Conservation (phyloP, 2,888 invertebrate genomes). For the Dascillus cervinus region DNA sequence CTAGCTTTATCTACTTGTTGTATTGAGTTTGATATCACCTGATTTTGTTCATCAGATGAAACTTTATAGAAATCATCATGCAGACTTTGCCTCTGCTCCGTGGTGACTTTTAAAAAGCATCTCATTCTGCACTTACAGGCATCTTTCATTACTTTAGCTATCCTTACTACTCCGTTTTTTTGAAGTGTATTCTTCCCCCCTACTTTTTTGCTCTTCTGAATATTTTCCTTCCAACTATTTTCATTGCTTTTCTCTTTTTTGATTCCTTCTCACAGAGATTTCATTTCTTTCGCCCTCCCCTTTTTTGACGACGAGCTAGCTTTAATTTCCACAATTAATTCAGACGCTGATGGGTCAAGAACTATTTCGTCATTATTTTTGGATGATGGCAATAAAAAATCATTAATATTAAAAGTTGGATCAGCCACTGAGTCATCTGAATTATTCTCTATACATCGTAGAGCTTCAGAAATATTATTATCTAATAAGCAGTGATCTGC, state of each 20-base stretch:
- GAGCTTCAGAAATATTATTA: no score
- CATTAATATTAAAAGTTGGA: no score
- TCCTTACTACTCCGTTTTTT: not conserved
- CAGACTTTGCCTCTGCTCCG: not conserved
- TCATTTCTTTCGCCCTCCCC: slow-evolving; percentile 2
- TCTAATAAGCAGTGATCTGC: no score
- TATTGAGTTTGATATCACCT: no score
- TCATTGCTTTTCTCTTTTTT: slow-evolving; percentile 2
- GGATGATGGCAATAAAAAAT: no score
- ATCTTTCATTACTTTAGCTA: slow-evolving; percentile 2
- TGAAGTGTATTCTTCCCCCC: not conserved
- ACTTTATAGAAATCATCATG: slow-evolving; percentile 1
- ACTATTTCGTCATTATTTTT: no score
- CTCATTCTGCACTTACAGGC: slow-evolving; percentile 2
- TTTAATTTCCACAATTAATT: no score
- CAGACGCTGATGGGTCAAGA: no score
- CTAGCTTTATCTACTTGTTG: no score
- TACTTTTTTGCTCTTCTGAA: slow-evolving; percentile 1
- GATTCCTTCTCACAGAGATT: slow-evolving; percentile 1
- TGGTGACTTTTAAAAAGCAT: slow-evolving; percentile 1
- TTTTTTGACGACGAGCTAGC: not conserved
- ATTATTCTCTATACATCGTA: no score
- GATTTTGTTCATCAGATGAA: no score
- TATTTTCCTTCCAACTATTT: slow-evolving; percentile 2
- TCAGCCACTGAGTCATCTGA: no score